These are phyloP conservation scores for Gopherus flavomarginatus DNA, from an alignment of 2,113 vertebrate genomes.

Conservation along the genomic window DNA sequence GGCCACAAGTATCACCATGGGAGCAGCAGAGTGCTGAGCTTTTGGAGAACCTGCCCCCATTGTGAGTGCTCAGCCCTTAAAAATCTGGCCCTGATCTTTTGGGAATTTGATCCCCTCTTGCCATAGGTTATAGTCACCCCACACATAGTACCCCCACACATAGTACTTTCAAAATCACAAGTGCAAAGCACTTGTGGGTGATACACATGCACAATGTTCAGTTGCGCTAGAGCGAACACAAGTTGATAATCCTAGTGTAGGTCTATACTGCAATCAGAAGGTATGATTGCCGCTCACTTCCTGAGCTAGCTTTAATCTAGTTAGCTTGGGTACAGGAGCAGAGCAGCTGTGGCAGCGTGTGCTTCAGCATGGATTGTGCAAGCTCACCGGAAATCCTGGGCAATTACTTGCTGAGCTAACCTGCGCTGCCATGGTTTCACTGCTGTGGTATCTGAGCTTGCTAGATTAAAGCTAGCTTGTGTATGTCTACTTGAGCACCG, in stretches of 20 bases:
- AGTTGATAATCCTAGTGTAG: constrained; percentile 39
- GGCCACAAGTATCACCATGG: neutral
- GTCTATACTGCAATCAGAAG: neutral
- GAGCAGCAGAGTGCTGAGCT: neutral
- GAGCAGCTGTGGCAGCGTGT: neutral
- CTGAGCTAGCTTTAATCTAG: neutral
- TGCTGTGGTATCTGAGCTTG: neutral
- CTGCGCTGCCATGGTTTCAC: neutral
- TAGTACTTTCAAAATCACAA: neutral
- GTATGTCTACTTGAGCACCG: neutral
- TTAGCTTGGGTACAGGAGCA: neutral
- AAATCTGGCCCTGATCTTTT: neutral
- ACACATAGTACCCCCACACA: neutral
- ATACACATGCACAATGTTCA: constrained; percentile 23
- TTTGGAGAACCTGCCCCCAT: neutral
- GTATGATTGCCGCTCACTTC: neutral
- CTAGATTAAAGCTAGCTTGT: neutral
- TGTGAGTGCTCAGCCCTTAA: neutral
- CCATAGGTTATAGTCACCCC: neutral
- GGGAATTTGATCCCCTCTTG: neutral
- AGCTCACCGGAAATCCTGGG: neutral
- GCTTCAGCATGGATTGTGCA: neutral
- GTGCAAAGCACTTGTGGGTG: constrained; percentile 23
- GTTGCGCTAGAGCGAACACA: constrained; percentile 38
- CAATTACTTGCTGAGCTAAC: neutral